Evolutionary conservation across 2,888 invertebrate genomes (phyloP).

Genomic region (Lasioglossum morio): DNA sequence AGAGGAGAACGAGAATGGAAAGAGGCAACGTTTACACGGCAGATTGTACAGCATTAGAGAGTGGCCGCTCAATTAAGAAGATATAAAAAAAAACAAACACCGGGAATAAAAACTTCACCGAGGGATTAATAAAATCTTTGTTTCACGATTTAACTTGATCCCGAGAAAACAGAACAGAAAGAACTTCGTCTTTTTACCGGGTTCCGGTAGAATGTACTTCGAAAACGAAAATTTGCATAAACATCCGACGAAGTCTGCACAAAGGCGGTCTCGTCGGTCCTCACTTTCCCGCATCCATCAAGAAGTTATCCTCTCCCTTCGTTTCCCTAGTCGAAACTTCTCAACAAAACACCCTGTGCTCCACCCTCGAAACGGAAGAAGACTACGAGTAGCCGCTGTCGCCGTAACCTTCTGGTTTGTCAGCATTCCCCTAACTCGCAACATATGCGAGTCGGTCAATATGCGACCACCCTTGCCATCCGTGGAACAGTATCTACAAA

Average conservation of each 20-base stretch:
- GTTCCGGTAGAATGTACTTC: background rate
- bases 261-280: background rate
- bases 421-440: background rate
- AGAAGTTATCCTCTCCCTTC: background rate
- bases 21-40: background rate
- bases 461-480: too few relatives aligned
- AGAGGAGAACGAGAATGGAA: background rate
- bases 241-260: background rate
- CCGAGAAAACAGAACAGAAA: background rate
- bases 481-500: background rate
- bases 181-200: background rate
- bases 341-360: background rate
- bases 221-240: slow-evolving; percentile 12
- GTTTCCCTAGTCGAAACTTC: background rate
- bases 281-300: background rate
- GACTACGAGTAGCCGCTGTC: slow-evolving; percentile 17
- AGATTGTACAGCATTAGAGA: background rate
- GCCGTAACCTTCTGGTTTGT: background rate
- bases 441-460: slow-evolving; percentile 1
- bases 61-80: background rate
- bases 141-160: background rate
- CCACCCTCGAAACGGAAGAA: background rate
- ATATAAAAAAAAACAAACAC: background rate
- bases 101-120: background rate
- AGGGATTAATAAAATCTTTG: background rate